Base-by-base conservation (phyloP, 1,140 invertebrate species). In the Trichonephila clavipes region DNA sequence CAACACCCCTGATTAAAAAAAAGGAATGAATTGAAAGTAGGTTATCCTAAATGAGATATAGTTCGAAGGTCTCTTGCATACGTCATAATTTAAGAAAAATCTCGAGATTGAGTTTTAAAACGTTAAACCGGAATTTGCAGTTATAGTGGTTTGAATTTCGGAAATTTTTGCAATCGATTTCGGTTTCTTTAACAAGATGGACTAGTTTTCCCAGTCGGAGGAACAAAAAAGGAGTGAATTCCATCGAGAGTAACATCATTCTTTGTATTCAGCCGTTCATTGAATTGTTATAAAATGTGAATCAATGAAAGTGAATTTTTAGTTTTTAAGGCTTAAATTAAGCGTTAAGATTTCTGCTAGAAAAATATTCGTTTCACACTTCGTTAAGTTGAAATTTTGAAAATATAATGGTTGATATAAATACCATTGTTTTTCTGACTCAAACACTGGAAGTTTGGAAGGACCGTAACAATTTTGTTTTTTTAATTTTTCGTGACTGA, bases 11-110 rank as follows among this genome's bases (percentile, higher is more conserved):
- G 28, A 24, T 72, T 72, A 72, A 72, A 14, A 24, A 72, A 28
- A 72, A 72, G 4, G n/a, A 34, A 16, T 8, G 28, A 28, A 72
- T 28, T n/a, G 28, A 72, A 72, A 72, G 69, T 72, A 72, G 69
- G 69, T 72, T 72, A 72, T 72, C 28, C 66, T 24, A 3, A 72
- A 72, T 34, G 14, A 72, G 69, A 72, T 40, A 72, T 72, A 24
- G 69, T 72, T 72, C 69, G 69, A 72, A 72, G 69, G 69, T 72
- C 69, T 72, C 28, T 34, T 72, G 14, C 16, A 40, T 72, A 72
- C 69, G 69, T 72, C 69, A 72, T 24, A 72, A 72, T 72, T 72
- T 72, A 18, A 72, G 28, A 14, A 72, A 72, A 28, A 14, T 24
- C 24, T 72, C 10, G 16, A 34, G 14, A 24, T 10, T 10, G n/a